These are phyloP conservation scores for Aricia artaxerxes DNA, from an alignment of 2,888 invertebrate species.

Conservation along the genomic window DNA sequence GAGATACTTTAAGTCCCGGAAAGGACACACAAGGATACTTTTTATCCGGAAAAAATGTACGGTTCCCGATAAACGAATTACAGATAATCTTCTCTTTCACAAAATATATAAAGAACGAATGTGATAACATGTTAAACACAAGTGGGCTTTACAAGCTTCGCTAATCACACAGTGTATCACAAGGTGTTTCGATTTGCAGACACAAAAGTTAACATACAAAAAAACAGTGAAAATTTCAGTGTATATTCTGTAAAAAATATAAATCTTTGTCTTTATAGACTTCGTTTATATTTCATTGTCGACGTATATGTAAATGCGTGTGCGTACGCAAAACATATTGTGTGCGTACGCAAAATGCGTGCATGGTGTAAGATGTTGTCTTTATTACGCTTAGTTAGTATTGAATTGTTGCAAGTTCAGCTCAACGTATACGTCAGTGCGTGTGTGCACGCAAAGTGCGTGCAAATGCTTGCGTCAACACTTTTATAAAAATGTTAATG, in stretches of 20 bases:
- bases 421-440: neutral
- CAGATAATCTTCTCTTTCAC: neutral
- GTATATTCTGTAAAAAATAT: neutral
- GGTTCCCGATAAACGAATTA: too few species aligned
- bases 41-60: too few species aligned
- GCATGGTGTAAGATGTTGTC: too few species aligned
- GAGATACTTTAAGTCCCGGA: too few species aligned
- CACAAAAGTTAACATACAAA: neutral
- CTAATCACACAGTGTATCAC: neutral
- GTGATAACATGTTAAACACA: neutral
- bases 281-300: too few species aligned
- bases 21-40: too few species aligned
- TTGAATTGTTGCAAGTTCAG: neutral
- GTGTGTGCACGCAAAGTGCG: neutral
- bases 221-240: neutral
- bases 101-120: neutral
- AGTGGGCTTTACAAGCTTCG: neutral
- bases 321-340: too few species aligned
- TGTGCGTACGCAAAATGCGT: too few species aligned
- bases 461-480: neutral
- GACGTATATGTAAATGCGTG: too few species aligned
- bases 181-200: slow-evolving; percentile 2
- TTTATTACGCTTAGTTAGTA: too few species aligned
- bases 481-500: neutral
- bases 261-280: too few species aligned